A percentile compares a stretch with the other conserved stretches of the same genome.
These are phyloP conservation scores for Drosophila meridiana DNA, from an alignment of 2,888 invertebrate genomes.

Conservation along the genomic window DNA sequence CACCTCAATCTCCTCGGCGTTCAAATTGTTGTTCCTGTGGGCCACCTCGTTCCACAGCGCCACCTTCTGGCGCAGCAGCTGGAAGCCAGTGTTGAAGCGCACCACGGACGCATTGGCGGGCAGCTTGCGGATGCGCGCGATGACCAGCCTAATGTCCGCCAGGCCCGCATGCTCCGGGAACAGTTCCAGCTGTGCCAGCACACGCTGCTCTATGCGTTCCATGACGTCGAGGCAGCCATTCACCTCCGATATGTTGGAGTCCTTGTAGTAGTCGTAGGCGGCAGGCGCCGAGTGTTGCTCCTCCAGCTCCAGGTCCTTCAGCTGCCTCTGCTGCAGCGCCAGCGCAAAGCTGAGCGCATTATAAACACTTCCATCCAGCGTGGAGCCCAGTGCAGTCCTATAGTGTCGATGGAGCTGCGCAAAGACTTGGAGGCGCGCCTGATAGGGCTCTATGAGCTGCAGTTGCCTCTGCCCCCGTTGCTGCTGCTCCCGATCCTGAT, in stretches of 20 bases:
- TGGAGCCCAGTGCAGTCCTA: slow-evolving; percentile 73
- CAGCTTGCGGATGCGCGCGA: slow-evolving; percentile 89
- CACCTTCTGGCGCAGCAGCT: slow-evolving; percentile 93
- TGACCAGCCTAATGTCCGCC: slow-evolving; percentile 87
- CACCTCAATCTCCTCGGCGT: slow-evolving; percentile 89
- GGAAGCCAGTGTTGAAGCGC: slow-evolving; percentile 95
- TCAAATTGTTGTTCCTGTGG: slow-evolving; percentile 93
- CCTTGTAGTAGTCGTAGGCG: slow-evolving; percentile 91
- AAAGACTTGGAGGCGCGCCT: slow-evolving; percentile 81
- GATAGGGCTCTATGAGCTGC: slow-evolving; percentile 73
- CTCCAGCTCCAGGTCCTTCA: slow-evolving; percentile 68
- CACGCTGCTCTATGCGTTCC: slow-evolving; percentile 87
- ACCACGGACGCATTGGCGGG: slow-evolving; percentile 93
- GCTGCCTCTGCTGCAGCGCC: slow-evolving; percentile 80
- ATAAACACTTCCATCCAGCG: slow-evolving; percentile 78
- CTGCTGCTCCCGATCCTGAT: slow-evolving; percentile 46
- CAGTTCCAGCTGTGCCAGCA: slow-evolving; percentile 88
- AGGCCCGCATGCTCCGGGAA: slow-evolving; percentile 97
- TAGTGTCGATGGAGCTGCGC: slow-evolving; percentile 78
- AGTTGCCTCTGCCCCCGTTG: slow-evolving; percentile 19
- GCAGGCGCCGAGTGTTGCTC: background rate
- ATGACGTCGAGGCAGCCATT: slow-evolving; percentile 90
- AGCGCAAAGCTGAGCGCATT: slow-evolving; percentile 80
- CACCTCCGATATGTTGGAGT: slow-evolving; percentile 92
- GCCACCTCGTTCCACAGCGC: slow-evolving; percentile 97